Conservation (phyloP, 2,888 invertebrate species). For the Orthonevra nobilis region DNA sequence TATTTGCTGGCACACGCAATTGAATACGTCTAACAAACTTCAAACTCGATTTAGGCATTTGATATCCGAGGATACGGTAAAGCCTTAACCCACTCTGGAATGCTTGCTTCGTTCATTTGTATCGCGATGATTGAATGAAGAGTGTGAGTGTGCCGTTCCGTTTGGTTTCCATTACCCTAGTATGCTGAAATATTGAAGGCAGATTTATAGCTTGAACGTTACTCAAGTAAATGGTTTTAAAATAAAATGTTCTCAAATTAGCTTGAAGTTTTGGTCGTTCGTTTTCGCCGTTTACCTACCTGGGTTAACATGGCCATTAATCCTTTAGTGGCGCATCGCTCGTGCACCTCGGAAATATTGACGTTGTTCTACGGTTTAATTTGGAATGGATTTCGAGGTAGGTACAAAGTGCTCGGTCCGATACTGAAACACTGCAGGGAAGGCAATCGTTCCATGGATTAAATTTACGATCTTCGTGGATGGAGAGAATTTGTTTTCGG, state of each 20-base stretch:
- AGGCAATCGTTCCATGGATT: slow-evolving; percentile 50
- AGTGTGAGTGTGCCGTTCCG: slow-evolving; percentile 35
- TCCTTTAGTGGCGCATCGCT: slow-evolving; percentile 27
- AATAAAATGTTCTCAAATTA: slow-evolving; percentile 72
- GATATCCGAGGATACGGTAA: slow-evolving; percentile 18
- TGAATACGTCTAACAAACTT: slow-evolving; percentile 66
- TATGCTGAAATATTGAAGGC: slow-evolving; percentile 54
- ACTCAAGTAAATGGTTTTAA: slow-evolving; percentile 69
- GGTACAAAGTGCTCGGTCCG: too few relatives aligned
- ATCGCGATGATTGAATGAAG: slow-evolving; percentile 40
- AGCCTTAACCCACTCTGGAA: not conserved
- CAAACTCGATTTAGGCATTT: slow-evolving; percentile 56
- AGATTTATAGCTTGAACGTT: slow-evolving; percentile 63
- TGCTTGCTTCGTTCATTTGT: not conserved
- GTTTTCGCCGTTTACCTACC: slow-evolving; percentile 9
- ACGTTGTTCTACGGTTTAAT: slow-evolving; percentile 69
- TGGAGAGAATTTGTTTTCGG: slow-evolving; percentile 9
- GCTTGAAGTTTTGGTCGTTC: slow-evolving; percentile 65
- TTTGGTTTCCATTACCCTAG: slow-evolving; percentile 18
- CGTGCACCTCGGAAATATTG: slow-evolving; percentile 65
- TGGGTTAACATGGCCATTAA: slow-evolving; percentile 38
- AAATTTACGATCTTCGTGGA: slow-evolving; percentile 49
- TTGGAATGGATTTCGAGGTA: slow-evolving; percentile 60
- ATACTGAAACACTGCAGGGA: slow-evolving; percentile 6
- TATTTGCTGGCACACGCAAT: slow-evolving; percentile 65